These are phyloP conservation scores for Otis tarda DNA, from an alignment of 2,113 vertebrate species.

Conservation along the genomic window DNA sequence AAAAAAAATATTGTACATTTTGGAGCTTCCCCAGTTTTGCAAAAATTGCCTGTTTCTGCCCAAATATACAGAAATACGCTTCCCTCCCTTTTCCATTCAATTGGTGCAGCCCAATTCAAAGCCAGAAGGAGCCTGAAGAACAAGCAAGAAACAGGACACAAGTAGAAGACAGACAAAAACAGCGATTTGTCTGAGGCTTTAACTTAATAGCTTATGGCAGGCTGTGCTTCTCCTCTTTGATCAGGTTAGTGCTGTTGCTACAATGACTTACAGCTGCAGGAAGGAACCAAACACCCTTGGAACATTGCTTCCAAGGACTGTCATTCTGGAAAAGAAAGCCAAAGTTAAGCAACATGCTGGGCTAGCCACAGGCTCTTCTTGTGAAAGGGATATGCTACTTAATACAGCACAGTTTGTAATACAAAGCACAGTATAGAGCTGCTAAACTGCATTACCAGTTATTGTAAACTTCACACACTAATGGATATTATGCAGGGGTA, in stretches of 20 bases:
- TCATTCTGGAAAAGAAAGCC: slow-evolving; percentile 9
- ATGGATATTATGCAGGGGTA: neutral
- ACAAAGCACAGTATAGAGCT: neutral
- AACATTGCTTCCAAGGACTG: slow-evolving; percentile 30
- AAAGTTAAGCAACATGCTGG: slow-evolving; percentile 13
- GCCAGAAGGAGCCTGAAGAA: neutral
- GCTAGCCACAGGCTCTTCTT: neutral
- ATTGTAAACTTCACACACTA: neutral
- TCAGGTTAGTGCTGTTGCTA: slow-evolving; percentile 23
- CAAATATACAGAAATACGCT: neutral
- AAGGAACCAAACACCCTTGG: slow-evolving; percentile 22
- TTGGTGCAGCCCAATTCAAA: neutral
- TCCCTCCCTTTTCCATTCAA: neutral
- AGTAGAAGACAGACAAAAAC: slow-evolving; percentile 21
- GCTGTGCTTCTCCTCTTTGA: neutral
- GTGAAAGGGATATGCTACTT: neutral
- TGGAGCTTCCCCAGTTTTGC: slow-evolving; percentile 18
- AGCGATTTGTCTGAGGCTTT: slow-evolving; percentile 22
- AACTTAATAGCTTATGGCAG: slow-evolving; percentile 32
- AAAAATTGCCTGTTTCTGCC: slow-evolving; percentile 5
- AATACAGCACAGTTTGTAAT: neutral
- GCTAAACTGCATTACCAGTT: neutral
- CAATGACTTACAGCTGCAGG: slow-evolving; percentile 22
- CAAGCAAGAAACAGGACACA: slow-evolving; percentile 28
- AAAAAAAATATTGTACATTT: neutral